Conservation (phyloP, 2,888 invertebrate genomes). For the Drosophila atripex region DNA sequence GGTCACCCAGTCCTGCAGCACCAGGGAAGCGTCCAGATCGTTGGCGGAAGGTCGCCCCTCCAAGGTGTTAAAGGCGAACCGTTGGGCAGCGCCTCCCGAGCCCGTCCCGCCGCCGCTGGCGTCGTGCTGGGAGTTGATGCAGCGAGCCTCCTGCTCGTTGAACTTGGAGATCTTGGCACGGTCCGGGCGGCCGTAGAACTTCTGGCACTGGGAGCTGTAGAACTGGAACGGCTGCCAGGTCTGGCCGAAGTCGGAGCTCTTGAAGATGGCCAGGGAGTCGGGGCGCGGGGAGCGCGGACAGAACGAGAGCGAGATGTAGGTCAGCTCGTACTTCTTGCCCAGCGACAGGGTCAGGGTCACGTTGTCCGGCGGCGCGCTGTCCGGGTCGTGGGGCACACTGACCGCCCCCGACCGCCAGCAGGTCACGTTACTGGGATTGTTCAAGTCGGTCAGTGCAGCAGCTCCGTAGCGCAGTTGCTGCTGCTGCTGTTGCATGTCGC, state of each 20-base stretch:
- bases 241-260: slow-evolving; percentile 97
- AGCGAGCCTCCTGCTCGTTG: slow-evolving; percentile 99
- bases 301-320: slow-evolving; percentile 98
- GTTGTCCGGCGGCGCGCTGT: slow-evolving; percentile 93
- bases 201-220: slow-evolving; percentile 96
- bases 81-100: slow-evolving; percentile 86
- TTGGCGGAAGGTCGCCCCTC: slow-evolving; percentile 97
- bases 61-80: slow-evolving; percentile 98
- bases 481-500: slow-evolving; percentile 88
- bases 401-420: slow-evolving; percentile 98
- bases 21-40: slow-evolving; percentile 98
- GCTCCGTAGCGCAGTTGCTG: slow-evolving; percentile 90
- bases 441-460: slow-evolving; percentile 95
- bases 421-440: slow-evolving; percentile 98
- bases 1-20: slow-evolving; percentile 99
- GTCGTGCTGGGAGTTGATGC: slow-evolving; percentile 95
- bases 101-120: slow-evolving; percentile 20
- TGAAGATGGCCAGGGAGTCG: slow-evolving; percentile 98
- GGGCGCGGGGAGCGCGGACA: slow-evolving; percentile 96
- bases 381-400: slow-evolving; percentile 88
- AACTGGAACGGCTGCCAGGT: slow-evolving; percentile 99
- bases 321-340: slow-evolving; percentile 98
- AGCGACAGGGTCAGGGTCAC: slow-evolving; percentile 96
- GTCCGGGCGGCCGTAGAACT: slow-evolving; percentile 95
- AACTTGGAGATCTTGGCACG: slow-evolving; percentile 95